A percentile compares a stretch with the other conserved stretches of the same genome.
These are phyloP conservation scores for Sebastes oblongus DNA, from an alignment of 2,797 vertebrate genomes.

Conservation along the genomic window DNA sequence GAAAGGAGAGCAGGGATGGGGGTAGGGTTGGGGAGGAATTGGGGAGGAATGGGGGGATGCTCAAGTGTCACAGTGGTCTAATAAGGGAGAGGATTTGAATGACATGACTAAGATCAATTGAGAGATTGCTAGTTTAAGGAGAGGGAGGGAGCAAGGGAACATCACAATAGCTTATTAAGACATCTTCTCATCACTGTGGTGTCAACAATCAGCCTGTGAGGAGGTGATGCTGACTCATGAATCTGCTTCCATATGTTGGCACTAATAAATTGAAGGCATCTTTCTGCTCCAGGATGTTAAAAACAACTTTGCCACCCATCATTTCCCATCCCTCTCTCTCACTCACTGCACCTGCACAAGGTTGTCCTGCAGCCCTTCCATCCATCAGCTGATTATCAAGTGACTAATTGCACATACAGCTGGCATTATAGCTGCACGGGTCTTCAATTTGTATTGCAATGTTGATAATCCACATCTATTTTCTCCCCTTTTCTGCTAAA, in stretches of 20 bases:
- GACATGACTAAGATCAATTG: conserved; percentile 42
- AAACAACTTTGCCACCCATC: conserved; percentile 38
- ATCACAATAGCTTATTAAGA: neutral
- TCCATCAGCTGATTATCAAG: conserved; percentile 35
- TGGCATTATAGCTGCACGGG: neutral
- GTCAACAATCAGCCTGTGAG: conserved; percentile 24
- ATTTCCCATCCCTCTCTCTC: neutral
- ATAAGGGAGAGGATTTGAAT: conserved; percentile 55
- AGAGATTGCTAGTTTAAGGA: conserved; percentile 12
- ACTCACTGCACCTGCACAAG: conserved; percentile 27
- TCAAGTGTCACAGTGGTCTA: conserved; percentile 40
- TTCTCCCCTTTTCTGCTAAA: conserved; percentile 60
- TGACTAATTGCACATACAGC: conserved; percentile 30
- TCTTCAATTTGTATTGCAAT: conserved; percentile 41
- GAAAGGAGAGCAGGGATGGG: neutral
- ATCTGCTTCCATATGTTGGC: conserved; percentile 28
- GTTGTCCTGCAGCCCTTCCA: conserved; percentile 21
- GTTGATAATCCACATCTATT: conserved; percentile 66
- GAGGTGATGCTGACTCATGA: conserved; percentile 46
- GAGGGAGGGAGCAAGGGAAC: neutral
- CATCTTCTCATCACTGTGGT: conserved; percentile 13
- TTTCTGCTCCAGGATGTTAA: conserved; percentile 19
- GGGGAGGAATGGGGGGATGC: neutral
- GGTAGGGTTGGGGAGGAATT: too few relatives aligned
- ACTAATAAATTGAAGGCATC: neutral